Base-by-base conservation (phyloP, 2,113 vertebrate species). In the Bubo blakistoni region DNA sequence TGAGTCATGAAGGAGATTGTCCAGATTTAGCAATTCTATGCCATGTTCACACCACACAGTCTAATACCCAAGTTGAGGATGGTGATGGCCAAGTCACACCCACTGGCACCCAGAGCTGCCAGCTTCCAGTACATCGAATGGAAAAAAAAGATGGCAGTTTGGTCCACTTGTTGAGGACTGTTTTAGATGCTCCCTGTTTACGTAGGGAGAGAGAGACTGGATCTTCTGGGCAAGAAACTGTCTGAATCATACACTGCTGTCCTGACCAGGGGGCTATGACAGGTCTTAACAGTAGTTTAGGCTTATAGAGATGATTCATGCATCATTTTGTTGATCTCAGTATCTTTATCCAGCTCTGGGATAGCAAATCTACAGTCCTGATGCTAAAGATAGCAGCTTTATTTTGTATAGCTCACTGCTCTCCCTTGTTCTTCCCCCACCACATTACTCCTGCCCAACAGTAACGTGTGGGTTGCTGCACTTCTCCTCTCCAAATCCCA, bases 391-490 rank as follows among this genome's bases (percentile, higher is more conserved):
- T 3, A 54, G 27, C 32, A 44, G 27, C 32, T 65, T 44, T 13
- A 7, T 77, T 81, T 26, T 11, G 22, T n/a, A 16, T 3, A 54
- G n/a, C 32, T 70, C 40, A 25, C 30, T 52, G 47, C 42, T 71
- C 22, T 82, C 3, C 7, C 20, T 14, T 19, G 9, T 66, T n/a
- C 38, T 49, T 55, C 16, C 20, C 36, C 13, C 25, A 44, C 16
- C 44, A 10, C 25, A 2, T 30, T 6, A 1, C 17, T 61, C 54
- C 61, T 66, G 30, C 34, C 40, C 54, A 25, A 2, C 16, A 38
- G 21, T 2, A n/a, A 13, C 0, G 0, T 12, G 46, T 24, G 42
- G 19, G 9, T 24, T 52, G 63, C 49, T 87, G 59, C 46, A 9
- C 40, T 40, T 76, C 30, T 54, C 21, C 40, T 52, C 26, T 49